Percentiles rank a stretch among this genome's conserved stretches.
These are phyloP conservation scores for Leucoraja erinaceus DNA, from an alignment of 2,113 vertebrate genomes.

Conservation along the genomic window DNA sequence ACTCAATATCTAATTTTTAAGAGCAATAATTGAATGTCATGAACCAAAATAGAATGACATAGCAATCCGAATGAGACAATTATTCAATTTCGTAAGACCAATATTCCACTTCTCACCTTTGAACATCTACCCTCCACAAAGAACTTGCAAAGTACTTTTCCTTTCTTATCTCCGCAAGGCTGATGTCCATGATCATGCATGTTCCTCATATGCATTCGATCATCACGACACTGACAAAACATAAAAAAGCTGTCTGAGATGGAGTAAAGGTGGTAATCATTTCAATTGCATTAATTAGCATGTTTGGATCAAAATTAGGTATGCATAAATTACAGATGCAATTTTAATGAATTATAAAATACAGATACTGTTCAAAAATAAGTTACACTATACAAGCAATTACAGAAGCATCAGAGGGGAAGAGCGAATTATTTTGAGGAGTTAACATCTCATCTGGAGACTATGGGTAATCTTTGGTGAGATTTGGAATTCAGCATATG, in stretches of 20 bases:
- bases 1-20: neutral
- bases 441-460: neutral
- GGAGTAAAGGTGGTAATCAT: neutral
- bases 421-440: neutral
- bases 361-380: neutral
- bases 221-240: slow-evolving; percentile 42
- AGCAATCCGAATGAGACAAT: neutral
- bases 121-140: slow-evolving; percentile 90
- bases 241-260: neutral
- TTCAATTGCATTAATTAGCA: neutral
- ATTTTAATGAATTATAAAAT: neutral
- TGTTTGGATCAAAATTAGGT: neutral
- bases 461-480: neutral
- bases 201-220: slow-evolving; percentile 57
- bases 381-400: neutral
- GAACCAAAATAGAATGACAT: neutral
- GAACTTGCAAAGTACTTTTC: slow-evolving; percentile 94
- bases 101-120: slow-evolving; percentile 66
- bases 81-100: neutral
- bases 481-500: neutral
- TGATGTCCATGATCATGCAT: slow-evolving; percentile 73
- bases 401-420: neutral
- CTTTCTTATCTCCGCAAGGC: slow-evolving; percentile 81
- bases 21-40: neutral
- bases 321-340: neutral